phyloP scores from a whole-genome alignment of 92 coral and sea anemone genomes.

The Heteractis magnifica region DNA sequence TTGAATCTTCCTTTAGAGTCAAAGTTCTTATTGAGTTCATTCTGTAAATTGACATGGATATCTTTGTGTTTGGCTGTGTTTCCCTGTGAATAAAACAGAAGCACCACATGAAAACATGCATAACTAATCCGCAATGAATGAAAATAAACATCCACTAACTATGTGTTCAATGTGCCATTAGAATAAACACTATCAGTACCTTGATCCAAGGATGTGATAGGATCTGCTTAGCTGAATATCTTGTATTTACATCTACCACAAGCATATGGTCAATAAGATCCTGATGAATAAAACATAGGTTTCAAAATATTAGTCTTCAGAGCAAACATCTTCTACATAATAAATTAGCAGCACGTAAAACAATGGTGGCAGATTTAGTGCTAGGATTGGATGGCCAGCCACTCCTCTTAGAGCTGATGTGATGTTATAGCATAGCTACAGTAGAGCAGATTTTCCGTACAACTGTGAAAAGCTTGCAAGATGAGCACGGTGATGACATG shows the following conservation, averaged over 20 bases:
- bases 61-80: conserved; percentile 86
- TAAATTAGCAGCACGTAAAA: too few species aligned
- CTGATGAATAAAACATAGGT: conserved; percentile 25
- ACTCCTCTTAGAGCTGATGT: too few species aligned
- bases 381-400: too few species aligned
- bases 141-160: too few species aligned
- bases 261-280: conserved; percentile 93
- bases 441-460: too few species aligned
- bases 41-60: conserved; percentile 78
- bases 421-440: too few species aligned
- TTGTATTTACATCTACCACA: conserved; percentile 81
- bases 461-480: too few species aligned
- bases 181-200: conserved; percentile 36
- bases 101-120: not conserved
- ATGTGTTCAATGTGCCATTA: too few species aligned
- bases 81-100: conserved; percentile 51
- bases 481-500: too few species aligned
- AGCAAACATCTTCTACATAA: too few species aligned
- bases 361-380: too few species aligned
- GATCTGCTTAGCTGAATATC: conserved; percentile 85
- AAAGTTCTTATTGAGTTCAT: conserved; percentile 88
- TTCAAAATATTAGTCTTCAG: not conserved
- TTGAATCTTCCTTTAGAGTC: conserved; percentile 74
- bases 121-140: not conserved
- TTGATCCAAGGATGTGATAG: conserved; percentile 89